Percentiles rank a stretch among this genome's conserved stretches.
Conservation (phyloP, 1,140 invertebrate species). For the Drosophila arawakana region DNA sequence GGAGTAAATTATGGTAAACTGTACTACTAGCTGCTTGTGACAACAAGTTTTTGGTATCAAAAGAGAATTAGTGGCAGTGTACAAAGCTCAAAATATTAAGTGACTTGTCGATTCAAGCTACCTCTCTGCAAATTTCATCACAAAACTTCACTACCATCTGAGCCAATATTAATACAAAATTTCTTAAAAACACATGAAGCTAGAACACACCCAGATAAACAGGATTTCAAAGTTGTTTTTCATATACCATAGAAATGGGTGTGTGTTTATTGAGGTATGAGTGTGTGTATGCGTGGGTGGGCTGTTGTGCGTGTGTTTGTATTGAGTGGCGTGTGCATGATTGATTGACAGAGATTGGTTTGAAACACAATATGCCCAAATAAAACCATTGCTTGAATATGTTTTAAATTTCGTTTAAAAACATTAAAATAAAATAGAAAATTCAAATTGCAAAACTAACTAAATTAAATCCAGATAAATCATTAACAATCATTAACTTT, state of each 20-base stretch:
- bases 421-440: not conserved
- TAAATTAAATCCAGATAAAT: not conserved
- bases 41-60: not conserved
- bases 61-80: no score
- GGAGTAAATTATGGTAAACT: not conserved
- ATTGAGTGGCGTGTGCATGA: constrained; percentile 46
- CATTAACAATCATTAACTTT: constrained; percentile 1
- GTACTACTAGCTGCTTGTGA: not conserved
- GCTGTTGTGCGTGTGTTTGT: constrained; percentile 20
- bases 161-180: not conserved
- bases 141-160: not conserved
- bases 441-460: not conserved
- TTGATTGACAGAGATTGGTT: constrained; percentile 70
- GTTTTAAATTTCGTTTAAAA: constrained; percentile 27
- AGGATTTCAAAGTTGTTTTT: constrained; percentile 24
- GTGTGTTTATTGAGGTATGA: not conserved
- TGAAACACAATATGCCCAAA: constrained; percentile 53
- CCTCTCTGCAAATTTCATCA: not conserved
- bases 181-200: constrained; percentile 21
- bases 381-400: constrained; percentile 21
- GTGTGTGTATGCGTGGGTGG: constrained; percentile 11
- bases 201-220: constrained; percentile 16
- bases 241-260: constrained; percentile 12
- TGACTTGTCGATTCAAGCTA: no score
- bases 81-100: no score